phyloP scores from a whole-genome alignment of 2,797 vertebrate genomes.

The Alfaro cultratus region DNA sequence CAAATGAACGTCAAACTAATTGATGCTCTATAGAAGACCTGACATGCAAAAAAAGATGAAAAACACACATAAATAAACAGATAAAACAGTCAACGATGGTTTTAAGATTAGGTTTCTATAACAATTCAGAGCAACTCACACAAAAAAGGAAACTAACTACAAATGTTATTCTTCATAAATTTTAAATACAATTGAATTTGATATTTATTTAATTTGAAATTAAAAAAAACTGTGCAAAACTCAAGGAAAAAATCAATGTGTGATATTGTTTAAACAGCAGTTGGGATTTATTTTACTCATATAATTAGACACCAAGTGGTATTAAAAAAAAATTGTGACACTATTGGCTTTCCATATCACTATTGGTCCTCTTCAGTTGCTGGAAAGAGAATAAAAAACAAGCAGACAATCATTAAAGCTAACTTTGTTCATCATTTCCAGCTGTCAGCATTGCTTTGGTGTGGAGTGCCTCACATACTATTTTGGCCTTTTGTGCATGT shows the following conservation, averaged over 20 bases:
- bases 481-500: neutral
- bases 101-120: neutral
- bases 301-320: neutral
- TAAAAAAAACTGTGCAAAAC: neutral
- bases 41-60: neutral
- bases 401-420: neutral
- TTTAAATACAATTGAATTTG: neutral
- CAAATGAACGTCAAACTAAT: neutral
- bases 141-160: neutral
- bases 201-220: neutral
- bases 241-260: neutral
- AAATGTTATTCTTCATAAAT: neutral
- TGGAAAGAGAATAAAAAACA: neutral
- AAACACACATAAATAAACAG: neutral
- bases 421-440: neutral
- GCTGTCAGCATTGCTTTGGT: neutral
- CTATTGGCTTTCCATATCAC: neutral
- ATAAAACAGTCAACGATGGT: neutral
- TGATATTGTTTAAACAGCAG: neutral
- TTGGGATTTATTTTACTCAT: neutral
- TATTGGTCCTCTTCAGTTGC: neutral
- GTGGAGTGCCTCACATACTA: neutral
- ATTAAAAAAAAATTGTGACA: neutral
- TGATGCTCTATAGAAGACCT: neutral
- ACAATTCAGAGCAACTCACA: neutral